Conservation (phyloP, 2,113 vertebrate species). For the Prinia subflava region DNA sequence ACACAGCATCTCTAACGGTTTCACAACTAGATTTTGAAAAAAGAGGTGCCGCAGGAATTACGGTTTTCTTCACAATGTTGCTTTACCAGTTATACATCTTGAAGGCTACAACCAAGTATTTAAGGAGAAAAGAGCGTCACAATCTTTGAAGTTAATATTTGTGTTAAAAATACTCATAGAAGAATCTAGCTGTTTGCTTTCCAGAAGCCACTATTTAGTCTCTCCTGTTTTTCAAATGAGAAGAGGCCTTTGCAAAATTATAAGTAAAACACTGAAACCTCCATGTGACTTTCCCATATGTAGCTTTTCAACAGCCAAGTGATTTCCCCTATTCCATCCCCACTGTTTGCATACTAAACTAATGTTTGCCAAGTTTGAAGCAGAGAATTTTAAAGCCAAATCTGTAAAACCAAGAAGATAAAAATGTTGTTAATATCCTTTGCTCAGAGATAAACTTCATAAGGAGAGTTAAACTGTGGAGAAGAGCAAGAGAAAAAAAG, state of each 20-base stretch:
- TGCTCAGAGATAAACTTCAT: not conserved
- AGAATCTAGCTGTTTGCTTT: constrained; percentile 23
- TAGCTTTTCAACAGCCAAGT: constrained; percentile 43
- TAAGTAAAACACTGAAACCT: constrained; percentile 40
- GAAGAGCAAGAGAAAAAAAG: not conserved
- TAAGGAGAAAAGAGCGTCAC: not conserved
- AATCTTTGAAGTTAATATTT: not conserved
- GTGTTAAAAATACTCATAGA: constrained; percentile 7
- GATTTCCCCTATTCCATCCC: not conserved
- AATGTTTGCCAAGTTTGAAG: constrained; percentile 18
- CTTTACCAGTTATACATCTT: not conserved
- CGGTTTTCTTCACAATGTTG: not conserved
- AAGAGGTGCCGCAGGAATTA: not conserved
- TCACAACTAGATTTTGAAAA: not conserved
- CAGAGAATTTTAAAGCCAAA: not conserved
- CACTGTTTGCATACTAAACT: constrained; percentile 27
- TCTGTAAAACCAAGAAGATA: not conserved
- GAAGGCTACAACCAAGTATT: not conserved
- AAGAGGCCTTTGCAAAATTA: constrained; percentile 38
- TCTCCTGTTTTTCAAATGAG: constrained; percentile 17
- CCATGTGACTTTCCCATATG: constrained; percentile 51
- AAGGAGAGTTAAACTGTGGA: not conserved
- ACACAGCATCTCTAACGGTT: not conserved
- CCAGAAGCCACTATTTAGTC: not conserved
- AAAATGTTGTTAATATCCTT: not conserved